Conservation (phyloP, 2,113 vertebrate species). For the Gallinago jamesoni region DNA sequence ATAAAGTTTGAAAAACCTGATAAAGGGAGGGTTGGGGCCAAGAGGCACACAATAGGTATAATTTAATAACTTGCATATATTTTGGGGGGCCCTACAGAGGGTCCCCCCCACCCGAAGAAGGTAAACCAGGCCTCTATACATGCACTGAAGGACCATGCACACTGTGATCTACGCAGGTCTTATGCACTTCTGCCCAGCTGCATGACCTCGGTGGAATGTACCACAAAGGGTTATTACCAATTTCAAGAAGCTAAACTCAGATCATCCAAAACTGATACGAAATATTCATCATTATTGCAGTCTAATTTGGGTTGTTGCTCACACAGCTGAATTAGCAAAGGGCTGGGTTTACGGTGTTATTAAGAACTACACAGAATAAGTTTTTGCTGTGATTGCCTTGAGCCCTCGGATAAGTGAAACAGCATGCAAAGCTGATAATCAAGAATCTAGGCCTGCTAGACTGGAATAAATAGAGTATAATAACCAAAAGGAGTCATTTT, state of each 20-base stretch:
- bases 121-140: neutral
- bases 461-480: neutral
- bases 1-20: neutral
- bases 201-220: fast-evolving
- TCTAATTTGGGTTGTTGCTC: neutral
- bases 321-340: neutral
- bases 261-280: neutral
- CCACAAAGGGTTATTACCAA: neutral
- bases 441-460: neutral
- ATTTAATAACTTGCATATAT: neutral
- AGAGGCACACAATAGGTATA: neutral
- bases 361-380: neutral
- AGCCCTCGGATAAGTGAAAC: neutral
- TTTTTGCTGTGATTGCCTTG: neutral
- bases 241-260: neutral
- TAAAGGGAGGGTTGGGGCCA: fast-evolving
- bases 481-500: neutral
- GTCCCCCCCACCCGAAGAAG: neutral
- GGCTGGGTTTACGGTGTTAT: neutral
- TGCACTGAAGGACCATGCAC: neutral
- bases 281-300: neutral
- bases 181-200: neutral
- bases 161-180: neutral
- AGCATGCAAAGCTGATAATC: neutral
- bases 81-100: neutral